Evolutionary conservation across 1,140 invertebrate genomes (phyloP).

Genomic region (Leptonema lineaticorne): DNA sequence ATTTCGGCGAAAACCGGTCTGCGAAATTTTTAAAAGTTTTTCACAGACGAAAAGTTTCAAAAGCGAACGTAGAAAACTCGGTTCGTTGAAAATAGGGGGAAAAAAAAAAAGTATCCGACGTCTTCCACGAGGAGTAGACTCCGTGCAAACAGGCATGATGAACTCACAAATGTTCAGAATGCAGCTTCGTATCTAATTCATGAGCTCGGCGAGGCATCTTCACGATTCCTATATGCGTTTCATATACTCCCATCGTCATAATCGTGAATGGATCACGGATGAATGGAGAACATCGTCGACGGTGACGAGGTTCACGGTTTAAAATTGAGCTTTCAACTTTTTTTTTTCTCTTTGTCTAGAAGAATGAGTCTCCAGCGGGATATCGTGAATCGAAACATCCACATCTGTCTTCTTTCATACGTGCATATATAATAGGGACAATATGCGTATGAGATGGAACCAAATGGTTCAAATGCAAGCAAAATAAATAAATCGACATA

Average conservation of each 20-base stretch:
- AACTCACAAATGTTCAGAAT: neutral
- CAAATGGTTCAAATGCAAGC: too few relatives aligned
- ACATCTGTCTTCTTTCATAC: too few relatives aligned
- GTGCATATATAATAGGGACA: too few relatives aligned
- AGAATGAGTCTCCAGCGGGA: neutral
- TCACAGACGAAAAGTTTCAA: neutral
- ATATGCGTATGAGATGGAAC: too few relatives aligned
- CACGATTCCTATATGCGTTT: neutral
- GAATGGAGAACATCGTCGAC: neutral
- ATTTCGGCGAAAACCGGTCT: too few relatives aligned
- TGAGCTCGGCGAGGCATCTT: neutral
- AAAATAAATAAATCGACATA: too few relatives aligned
- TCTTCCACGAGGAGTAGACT: neutral
- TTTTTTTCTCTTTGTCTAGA: neutral
- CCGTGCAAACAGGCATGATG: conserved; percentile 7
- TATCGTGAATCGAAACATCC: neutral
- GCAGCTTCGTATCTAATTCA: conserved; percentile 19
- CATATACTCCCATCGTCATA: neutral
- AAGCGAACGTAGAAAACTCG: neutral
- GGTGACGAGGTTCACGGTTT: neutral
- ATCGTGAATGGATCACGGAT: neutral
- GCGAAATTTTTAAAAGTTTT: neutral
- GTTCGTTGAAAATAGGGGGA: neutral
- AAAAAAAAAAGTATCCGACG: too few relatives aligned
- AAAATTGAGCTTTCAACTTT: neutral